Evolutionary conservation across 2,888 invertebrate genomes (phyloP).

Genomic region (Opisthograptis luteolata): DNA sequence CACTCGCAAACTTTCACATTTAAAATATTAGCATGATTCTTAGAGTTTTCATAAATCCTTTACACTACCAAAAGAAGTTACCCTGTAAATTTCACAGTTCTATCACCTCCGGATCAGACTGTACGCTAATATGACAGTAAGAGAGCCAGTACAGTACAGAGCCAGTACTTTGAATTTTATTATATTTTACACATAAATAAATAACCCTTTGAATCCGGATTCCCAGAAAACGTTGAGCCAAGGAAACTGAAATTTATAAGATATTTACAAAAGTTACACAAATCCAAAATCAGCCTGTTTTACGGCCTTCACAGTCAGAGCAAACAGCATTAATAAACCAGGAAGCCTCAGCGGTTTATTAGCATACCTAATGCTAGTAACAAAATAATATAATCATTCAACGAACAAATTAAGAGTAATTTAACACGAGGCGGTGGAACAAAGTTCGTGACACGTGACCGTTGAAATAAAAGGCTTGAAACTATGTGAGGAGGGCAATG

Average conservation of each 20-base stretch:
- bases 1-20: too few relatives aligned
- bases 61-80: not conserved
- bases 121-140: too few relatives aligned
- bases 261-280: too few relatives aligned
- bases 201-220: too few relatives aligned
- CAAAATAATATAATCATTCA: slow-evolving; percentile 38
- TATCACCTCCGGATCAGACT: too few relatives aligned
- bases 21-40: too few relatives aligned
- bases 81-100: not conserved
- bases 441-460: slow-evolving; percentile 51
- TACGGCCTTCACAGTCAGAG: slow-evolving; percentile 2
- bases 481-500: slow-evolving; percentile 39
- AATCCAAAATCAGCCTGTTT: not conserved
- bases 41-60: not conserved
- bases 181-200: too few relatives aligned
- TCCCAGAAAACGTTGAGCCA: too few relatives aligned
- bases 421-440: slow-evolving; percentile 30
- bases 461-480: slow-evolving; percentile 52
- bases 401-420: slow-evolving; percentile 42
- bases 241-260: too few relatives aligned
- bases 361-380: slow-evolving; percentile 18
- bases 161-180: too few relatives aligned
- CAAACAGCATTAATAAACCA: slow-evolving; percentile 10
- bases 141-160: too few relatives aligned
- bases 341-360: slow-evolving; percentile 10